These are phyloP conservation scores for Nansenia antarctica DNA, from an alignment of 2,113 vertebrate species.

Conservation along the genomic window DNA sequence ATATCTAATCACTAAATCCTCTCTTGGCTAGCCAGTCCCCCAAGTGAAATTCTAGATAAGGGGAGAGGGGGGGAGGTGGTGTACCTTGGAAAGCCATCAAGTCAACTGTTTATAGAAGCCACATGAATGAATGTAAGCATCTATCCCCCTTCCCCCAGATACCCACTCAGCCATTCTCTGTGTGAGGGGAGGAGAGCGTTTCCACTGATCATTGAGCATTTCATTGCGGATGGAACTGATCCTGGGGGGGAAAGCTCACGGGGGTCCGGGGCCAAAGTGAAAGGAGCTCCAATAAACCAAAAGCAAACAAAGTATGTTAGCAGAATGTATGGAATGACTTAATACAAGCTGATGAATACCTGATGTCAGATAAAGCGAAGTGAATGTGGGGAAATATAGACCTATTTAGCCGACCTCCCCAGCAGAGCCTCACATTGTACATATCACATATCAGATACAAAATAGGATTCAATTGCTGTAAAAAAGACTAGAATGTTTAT, in stretches of 20 bases:
- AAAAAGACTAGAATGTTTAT: conserved; percentile 40
- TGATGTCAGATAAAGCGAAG: neutral
- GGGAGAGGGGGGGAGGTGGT: neutral
- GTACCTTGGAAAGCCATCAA: conserved; percentile 56
- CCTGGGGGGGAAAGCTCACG: neutral
- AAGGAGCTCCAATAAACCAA: neutral
- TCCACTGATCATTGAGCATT: too few species aligned
- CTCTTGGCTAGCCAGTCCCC: conserved; percentile 42
- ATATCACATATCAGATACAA: conserved; percentile 10
- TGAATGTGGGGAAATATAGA: neutral
- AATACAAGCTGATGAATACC: neutral
- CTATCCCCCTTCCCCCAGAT: conserved; percentile 44
- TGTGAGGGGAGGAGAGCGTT: neutral
- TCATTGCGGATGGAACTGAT: conserved; percentile 21
- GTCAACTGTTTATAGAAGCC: conserved; percentile 62
- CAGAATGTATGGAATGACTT: neutral
- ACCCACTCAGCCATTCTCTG: conserved; percentile 16
- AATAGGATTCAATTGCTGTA: neutral
- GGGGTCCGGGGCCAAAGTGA: conserved; percentile 1
- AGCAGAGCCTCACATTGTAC: neutral
- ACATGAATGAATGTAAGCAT: conserved; percentile 50
- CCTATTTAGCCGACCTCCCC: neutral
- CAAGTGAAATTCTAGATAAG: conserved; percentile 62
- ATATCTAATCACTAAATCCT: conserved; percentile 68
- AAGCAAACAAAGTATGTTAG: neutral